Percentiles rank a stretch among this genome's conserved stretches.
Conservation (phyloP, 2,888 invertebrate species). For the Troides helena region DNA sequence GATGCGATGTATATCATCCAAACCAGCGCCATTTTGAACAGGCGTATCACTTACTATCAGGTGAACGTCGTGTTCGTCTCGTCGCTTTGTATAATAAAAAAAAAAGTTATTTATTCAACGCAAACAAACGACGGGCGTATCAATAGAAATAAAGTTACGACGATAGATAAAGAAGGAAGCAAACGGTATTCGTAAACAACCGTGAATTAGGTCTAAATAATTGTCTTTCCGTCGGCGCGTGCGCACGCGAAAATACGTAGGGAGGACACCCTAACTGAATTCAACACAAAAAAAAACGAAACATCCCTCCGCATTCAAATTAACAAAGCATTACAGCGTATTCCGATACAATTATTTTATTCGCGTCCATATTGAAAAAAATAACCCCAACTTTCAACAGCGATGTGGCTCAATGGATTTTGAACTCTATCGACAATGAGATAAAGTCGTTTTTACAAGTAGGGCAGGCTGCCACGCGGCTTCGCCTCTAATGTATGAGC, state of each 20-base stretch:
- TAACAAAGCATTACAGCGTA: conserved; percentile 77
- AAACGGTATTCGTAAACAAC: conserved; percentile 61
- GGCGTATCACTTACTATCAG: no score
- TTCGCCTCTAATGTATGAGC: conserved; percentile 60
- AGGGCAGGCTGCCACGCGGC: conserved; percentile 35
- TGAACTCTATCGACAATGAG: not conserved
- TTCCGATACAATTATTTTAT: conserved; percentile 70
- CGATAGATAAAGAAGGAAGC: conserved; percentile 49
- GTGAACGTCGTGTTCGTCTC: no score
- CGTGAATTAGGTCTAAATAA: conserved; percentile 78
- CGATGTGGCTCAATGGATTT: conserved; percentile 22
- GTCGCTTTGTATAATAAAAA: no score
- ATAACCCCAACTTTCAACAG: conserved; percentile 40
- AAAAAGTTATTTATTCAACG: no score
- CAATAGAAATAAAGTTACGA: conserved; percentile 40
- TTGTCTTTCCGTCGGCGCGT: conserved; percentile 74
- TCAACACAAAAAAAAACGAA: conserved; percentile 43
- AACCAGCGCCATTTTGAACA: no score
- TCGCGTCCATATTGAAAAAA: conserved; percentile 43
- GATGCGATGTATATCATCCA: no score
- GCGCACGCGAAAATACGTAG: conserved; percentile 53
- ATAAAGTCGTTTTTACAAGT: conserved; percentile 37
- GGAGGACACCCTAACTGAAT: conserved; percentile 53
- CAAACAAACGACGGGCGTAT: conserved; percentile 30
- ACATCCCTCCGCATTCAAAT: conserved; percentile 71